A percentile compares a stretch with the other conserved stretches of the same genome.
Conservation (phyloP, 2,797 vertebrate species). For the Rhabdomys pumilio region DNA sequence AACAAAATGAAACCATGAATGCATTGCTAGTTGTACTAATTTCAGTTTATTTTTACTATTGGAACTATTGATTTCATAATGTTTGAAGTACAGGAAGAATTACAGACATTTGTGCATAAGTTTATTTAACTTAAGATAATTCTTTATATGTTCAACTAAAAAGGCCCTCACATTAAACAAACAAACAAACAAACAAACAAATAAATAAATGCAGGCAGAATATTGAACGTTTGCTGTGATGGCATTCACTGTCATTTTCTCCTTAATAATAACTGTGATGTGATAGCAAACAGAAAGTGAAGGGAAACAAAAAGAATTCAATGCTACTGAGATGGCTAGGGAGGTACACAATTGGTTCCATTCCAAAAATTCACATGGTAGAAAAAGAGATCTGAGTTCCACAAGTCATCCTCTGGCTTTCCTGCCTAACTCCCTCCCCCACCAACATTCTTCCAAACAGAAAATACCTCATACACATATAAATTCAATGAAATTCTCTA, state of each 20-base stretch:
- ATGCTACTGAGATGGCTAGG: background rate
- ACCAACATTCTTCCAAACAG: background rate
- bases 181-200: background rate
- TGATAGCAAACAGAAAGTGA: background rate
- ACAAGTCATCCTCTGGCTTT: background rate
- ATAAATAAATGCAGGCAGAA: background rate
- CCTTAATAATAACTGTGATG: background rate
- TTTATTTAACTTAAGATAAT: background rate
- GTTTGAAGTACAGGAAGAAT: background rate
- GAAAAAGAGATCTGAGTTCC: background rate
- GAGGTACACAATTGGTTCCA: background rate
- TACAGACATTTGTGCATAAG: background rate
- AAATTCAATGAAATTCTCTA: background rate
- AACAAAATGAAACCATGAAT: background rate
- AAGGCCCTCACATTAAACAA: background rate
- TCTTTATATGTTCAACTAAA: background rate
- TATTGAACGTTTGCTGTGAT: background rate
- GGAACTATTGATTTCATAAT: background rate
- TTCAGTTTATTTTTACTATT: background rate
- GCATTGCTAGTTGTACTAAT: background rate
- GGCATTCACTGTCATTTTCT: background rate
- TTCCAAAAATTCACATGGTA: background rate
- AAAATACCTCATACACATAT: background rate
- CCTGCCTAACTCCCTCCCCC: too few species aligned
- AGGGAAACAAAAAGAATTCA: background rate